Conservation (phyloP, 2,113 vertebrate genomes). For the Lophius piscatorius region DNA sequence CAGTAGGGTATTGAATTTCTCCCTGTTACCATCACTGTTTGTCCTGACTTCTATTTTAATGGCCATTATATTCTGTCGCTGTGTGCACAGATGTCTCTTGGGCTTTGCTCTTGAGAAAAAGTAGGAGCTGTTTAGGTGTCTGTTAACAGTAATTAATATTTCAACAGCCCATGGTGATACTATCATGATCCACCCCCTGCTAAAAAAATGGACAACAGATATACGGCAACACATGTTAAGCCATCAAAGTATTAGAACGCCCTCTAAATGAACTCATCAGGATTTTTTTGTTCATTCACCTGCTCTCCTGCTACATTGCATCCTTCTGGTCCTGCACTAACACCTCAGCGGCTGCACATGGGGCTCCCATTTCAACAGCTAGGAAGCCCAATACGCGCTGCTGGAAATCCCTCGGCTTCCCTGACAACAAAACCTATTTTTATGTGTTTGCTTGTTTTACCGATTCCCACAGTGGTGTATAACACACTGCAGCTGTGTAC, state of each 20-base stretch:
- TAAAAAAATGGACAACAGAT: constrained; percentile 63
- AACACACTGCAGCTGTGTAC: constrained; percentile 22
- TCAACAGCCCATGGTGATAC: constrained; percentile 54
- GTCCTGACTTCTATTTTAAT: too few species aligned
- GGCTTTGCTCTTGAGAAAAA: constrained; percentile 34
- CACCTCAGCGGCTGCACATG: constrained; percentile 15
- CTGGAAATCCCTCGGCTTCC: background rate
- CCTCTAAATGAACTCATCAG: constrained; percentile 19
- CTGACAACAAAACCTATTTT: background rate
- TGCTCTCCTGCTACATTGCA: background rate
- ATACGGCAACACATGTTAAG: constrained; percentile 26
- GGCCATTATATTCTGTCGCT: background rate
- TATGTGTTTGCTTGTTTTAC: too few species aligned
- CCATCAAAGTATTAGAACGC: constrained; percentile 7
- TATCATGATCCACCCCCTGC: constrained; percentile 43
- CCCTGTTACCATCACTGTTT: background rate
- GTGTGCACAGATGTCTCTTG: constrained; percentile 10
- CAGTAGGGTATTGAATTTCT: background rate
- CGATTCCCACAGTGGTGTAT: too few species aligned
- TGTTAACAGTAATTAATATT: constrained; percentile 74
- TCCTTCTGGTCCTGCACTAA: constrained; percentile 25
- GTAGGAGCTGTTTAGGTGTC: constrained; percentile 61
- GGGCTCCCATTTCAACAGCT: constrained; percentile 34
- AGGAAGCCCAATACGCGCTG: constrained; percentile 5
- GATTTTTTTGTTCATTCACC: constrained; percentile 40